Evolutionary conservation across 2,113 vertebrate genomes (phyloP), one percentile per base, ranked within the genome.

Genomic region (Axis porcinus): DNA sequence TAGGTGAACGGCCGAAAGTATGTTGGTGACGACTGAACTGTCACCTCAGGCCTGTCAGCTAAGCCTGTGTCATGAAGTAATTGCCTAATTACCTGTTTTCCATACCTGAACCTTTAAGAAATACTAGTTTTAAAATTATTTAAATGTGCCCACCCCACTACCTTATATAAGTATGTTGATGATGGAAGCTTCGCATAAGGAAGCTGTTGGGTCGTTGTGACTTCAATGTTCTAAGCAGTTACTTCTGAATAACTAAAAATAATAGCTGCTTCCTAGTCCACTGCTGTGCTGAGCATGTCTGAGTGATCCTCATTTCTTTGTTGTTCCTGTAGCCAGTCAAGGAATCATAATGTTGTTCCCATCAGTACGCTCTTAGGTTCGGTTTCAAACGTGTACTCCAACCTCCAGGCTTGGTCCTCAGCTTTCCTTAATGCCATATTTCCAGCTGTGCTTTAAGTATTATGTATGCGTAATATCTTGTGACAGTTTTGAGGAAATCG

Each of bases 101-200:
- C 97, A 86, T 98, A 98, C 97, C 98, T 98, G 98, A 98, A 97
- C 96, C 97, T 98, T 98, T 96, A 98, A 98, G 97, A 98, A 98
- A 97, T 78, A 83, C 33, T 95, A 95, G 91, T 98, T 98, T 98
- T 97, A 97, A 95, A 98, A 97, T 98, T 98, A 98, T 96, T 97
- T 98, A 97, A 94, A 86, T 89, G 86, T 94, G 96, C 0, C 0
- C 70, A 94, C 97, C 97, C 97, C 74, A 0, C 74, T 74, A 0
- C 79, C 95, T 97, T 82, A 16, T 47, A 79, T 89, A 81, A 54
- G 78, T 67, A 30, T 28, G 7, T 82, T 43, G 90, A 50, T 50
- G 74, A 60, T 88, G 64, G 90, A 67, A 76, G 40, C 83, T 86
- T 91, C 52, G 81, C 54, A 3, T 78, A 64, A 97, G 78, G 95